phyloP scores from a whole-genome alignment of 2,888 invertebrate genomes.

The Erebia palarica region DNA sequence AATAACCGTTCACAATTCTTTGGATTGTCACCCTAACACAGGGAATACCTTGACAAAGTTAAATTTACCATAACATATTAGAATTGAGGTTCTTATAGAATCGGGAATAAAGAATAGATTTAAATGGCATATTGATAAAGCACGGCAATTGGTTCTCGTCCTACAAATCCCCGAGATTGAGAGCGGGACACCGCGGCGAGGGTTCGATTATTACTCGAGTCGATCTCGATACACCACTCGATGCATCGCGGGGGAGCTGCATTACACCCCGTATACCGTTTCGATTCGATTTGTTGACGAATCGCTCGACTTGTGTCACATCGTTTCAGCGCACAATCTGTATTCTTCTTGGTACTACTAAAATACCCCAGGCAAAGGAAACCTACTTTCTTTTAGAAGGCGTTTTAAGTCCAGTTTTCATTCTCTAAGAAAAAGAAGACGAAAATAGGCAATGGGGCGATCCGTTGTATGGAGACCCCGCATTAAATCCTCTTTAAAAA shows the following conservation, averaged over 20 bases:
- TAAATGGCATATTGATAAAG: slow-evolving; percentile 34
- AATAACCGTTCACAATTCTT: slow-evolving; percentile 74
- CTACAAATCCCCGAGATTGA: slow-evolving; percentile 75
- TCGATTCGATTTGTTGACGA: slow-evolving; percentile 59
- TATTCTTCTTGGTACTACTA: neutral
- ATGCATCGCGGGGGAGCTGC: slow-evolving; percentile 69
- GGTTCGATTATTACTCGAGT: slow-evolving; percentile 75
- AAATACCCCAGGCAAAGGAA: too few relatives aligned
- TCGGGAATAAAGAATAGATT: slow-evolving; percentile 50
- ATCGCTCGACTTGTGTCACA: slow-evolving; percentile 48
- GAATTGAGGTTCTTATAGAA: slow-evolving; percentile 36
- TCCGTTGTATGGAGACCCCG: too few relatives aligned
- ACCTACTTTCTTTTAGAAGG: too few relatives aligned
- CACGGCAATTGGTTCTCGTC: slow-evolving; percentile 45
- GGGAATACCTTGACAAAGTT: slow-evolving; percentile 51
- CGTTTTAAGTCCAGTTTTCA: too few relatives aligned
- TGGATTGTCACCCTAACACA: slow-evolving; percentile 73
- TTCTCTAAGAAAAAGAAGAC: neutral
- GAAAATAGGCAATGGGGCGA: too few relatives aligned
- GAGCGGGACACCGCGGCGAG: slow-evolving; percentile 69
- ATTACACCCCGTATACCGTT: slow-evolving; percentile 55
- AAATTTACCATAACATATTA: slow-evolving; percentile 14
- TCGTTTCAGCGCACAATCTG: neutral
- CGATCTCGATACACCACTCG: slow-evolving; percentile 74
- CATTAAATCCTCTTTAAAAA: too few relatives aligned